Evolutionary conservation across 2,888 invertebrate species (phyloP), one percentile per base, ranked within the genome.

Genomic region (Conops quadrifasciatus): DNA sequence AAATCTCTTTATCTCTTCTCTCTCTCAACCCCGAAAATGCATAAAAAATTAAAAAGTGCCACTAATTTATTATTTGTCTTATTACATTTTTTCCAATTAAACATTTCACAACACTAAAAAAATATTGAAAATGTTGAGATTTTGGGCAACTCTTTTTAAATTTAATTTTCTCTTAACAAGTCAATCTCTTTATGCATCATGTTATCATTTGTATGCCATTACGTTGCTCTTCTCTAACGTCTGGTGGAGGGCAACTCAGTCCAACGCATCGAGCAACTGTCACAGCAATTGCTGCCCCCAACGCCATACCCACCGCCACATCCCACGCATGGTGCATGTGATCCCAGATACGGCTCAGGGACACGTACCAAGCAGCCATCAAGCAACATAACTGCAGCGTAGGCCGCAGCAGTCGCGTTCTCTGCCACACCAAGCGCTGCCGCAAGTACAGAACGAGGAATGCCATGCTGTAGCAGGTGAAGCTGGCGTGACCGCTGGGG

Each of bases 291-390:
- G 89, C 79, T 62, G 89, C 83, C 19, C 94, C 94, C 74, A 94
- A 88, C 66, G 87, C 79, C 76, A 91, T 88, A 0, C 98, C 98
- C 72, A 91, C 91, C 45, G 96, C 87, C 4, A 97, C 97, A 86
- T 98, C 98, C 83, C 94, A 96, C 95, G 96, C 96, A 83, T 98
- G 97, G 86, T 98, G 97, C 85, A 97, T 97, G 88, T 97, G 95
- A 87, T 98, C 95, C 11, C 95, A 94, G 63, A 98, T 91, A 62
- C 98, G 89, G 70, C 95, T 93, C 88, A 97, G 89, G 59, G 93
- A 91, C 7, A 94, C 94, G 85, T 90, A 94, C 89, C 93, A 91
- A 36, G 96, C 92, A 82, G 93, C 86, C 82, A 91, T 87, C 75
- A 97, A 85, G 67, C 93, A 90, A n/a, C 91, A 76, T 81, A 93